phyloP scores from a whole-genome alignment of 2,113 vertebrate species.

The Psephotus haematonotus region DNA sequence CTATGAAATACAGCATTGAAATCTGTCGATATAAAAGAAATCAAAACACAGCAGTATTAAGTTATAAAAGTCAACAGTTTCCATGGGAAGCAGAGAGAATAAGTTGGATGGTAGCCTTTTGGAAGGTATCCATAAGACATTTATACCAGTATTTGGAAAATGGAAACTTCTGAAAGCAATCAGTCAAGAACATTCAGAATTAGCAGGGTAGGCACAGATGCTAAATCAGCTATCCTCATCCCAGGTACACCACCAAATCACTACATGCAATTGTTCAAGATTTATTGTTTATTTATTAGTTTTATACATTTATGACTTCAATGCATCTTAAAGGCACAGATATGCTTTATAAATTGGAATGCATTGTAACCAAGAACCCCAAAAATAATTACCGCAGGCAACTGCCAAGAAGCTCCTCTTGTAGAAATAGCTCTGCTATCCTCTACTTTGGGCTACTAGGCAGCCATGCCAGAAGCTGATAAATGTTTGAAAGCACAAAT shows the following conservation, averaged over 20 bases:
- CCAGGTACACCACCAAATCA: not conserved
- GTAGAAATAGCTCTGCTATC: not conserved
- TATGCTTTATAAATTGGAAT: not conserved
- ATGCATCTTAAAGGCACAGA: not conserved
- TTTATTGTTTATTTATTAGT: not conserved
- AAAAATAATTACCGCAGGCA: not conserved
- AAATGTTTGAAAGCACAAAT: not conserved
- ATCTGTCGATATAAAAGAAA: not conserved
- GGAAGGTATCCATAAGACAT: not conserved
- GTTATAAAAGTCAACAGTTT: not conserved
- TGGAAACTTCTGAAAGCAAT: not conserved
- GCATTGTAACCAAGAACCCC: not conserved
- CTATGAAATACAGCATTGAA: not conserved
- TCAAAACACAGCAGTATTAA: not conserved
- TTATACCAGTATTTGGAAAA: not conserved
- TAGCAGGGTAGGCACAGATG: not conserved
- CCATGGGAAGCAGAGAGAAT: not conserved
- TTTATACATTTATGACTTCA: not conserved
- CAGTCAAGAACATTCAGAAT: not conserved
- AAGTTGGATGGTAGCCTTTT: not conserved
- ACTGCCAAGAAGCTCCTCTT: not conserved
- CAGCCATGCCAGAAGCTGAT: not conserved
- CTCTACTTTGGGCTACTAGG: not conserved
- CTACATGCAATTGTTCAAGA: not conserved
- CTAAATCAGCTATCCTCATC: not conserved